A percentile compares a stretch with the other conserved stretches of the same genome.
Evolutionary conservation across 1,140 invertebrate species (phyloP).

Genomic region (Zaprionus tsacasi): DNA sequence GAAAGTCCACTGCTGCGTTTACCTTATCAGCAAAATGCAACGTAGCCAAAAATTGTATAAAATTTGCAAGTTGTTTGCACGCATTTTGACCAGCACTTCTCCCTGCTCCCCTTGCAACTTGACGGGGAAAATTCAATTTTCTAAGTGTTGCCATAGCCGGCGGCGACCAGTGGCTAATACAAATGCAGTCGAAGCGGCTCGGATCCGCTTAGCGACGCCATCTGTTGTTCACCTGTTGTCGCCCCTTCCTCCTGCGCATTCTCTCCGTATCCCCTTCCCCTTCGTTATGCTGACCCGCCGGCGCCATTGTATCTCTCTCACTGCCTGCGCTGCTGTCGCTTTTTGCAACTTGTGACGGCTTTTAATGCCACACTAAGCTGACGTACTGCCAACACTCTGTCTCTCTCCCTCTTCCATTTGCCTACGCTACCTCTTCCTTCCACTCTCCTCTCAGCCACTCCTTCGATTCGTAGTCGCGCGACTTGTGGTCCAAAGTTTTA

Average conservation of each 20-base stretch:
- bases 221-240: slow-evolving; percentile 13
- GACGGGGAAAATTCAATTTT: slow-evolving; percentile 48
- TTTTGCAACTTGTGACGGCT: slow-evolving; percentile 52
- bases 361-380: slow-evolving; percentile 48
- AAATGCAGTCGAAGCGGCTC: slow-evolving; percentile 27
- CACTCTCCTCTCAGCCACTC: neutral
- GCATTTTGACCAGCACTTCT: slow-evolving; percentile 29
- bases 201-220: neutral
- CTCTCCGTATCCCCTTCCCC: neutral
- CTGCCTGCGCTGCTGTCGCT: slow-evolving; percentile 46
- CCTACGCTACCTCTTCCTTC: neutral
- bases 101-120: slow-evolving; percentile 14
- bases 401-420: neutral
- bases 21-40: slow-evolving; percentile 49
- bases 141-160: slow-evolving; percentile 39
- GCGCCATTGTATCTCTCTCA: neutral
- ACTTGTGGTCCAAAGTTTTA: slow-evolving; percentile 33
- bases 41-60: slow-evolving; percentile 41
- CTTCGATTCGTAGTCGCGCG: neutral
- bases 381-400: slow-evolving; percentile 32
- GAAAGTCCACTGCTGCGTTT: neutral
- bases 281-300: neutral
- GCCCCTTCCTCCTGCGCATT: neutral
- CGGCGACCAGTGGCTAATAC: slow-evolving; percentile 36
- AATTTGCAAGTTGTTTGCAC: slow-evolving; percentile 56